Conservation (phyloP, 2,113 vertebrate genomes). For the Rhegmatorhina hoffmannsi region DNA sequence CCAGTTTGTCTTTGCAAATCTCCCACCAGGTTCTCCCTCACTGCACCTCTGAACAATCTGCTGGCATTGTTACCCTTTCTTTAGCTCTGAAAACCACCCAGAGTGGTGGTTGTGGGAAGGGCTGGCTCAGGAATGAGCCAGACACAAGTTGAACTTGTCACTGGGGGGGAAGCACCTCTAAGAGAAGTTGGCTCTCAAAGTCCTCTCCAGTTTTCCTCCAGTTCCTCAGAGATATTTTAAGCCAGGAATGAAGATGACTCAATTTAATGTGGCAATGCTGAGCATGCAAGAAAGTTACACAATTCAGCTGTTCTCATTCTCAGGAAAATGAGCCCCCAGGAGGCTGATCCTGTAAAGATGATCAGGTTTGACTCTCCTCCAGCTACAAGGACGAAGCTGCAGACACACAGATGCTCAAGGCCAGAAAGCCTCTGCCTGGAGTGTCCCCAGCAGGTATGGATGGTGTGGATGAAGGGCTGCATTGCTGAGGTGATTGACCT, state of each 20-base stretch:
- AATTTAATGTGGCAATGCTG: neutral
- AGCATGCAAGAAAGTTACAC: neutral
- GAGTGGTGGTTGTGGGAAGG: neutral
- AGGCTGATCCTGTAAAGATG: neutral
- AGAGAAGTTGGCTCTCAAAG: neutral
- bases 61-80: neutral
- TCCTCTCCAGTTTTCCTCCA: neutral
- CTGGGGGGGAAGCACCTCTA: neutral
- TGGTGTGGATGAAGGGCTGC: neutral
- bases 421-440: neutral
- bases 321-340: neutral
- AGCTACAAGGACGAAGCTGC: neutral
- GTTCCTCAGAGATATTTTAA: neutral
- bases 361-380: neutral
- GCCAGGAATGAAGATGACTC: neutral
- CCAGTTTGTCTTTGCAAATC: neutral
- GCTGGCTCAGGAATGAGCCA: neutral
- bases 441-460: neutral
- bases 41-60: neutral
- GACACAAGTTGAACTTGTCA: neutral
- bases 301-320: neutral
- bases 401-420: fast-evolving
- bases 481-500: neutral
- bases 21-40: neutral
- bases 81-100: neutral